Base-by-base conservation (phyloP, 2,888 invertebrate species). In the Pachydiplax longipennis region DNA sequence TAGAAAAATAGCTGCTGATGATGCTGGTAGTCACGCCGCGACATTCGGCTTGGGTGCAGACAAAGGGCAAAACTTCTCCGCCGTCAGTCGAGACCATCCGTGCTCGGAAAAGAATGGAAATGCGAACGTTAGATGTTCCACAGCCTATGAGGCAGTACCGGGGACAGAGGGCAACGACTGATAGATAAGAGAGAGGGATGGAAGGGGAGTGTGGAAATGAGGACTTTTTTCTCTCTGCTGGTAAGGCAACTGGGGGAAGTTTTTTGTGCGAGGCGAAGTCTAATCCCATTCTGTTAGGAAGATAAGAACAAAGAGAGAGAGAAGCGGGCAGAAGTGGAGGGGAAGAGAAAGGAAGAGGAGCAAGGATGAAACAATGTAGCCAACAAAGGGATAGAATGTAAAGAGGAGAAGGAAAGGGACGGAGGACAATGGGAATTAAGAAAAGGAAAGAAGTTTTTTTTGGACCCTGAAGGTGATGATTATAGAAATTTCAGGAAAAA, bases 231-330 rank as follows among this genome's bases (percentile, higher is more conserved):
- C 13, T 48, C 25, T 37, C 35, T 40, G 0, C 40, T 22, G 48
- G 25, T 44, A 25, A 12, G 82, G 25, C 25, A 73, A 25, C 31
- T 25, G 73, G 73, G 65, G 31, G 73, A 31, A 73, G 73, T 73
- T 82, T 53, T 58, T 25, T 35, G 83, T 31, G 58, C 25, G 31
- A 25, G 25, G 37, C 44, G 82, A 58, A 58, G 83, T 83, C 83
- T 83, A 83, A 83, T 83, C 83, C 83, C 58, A 83, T 83, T 83
- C 83, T 83, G 83, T 83, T 83, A 58, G 53, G 83, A 53, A 83
- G 83, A 83, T 83, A 83, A 83, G 83, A 31, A 83, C 83, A 53
- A 83, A 83, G 83, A 58, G 58, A 12, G n/a, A 48, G 31, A 37
- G 82, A 37, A 48, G 13, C n/a, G 18, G 82, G 44, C 44, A n/a